These are phyloP conservation scores for Hippocampus zosterae DNA, from an alignment of 2,113 vertebrate species.

Conservation along the genomic window DNA sequence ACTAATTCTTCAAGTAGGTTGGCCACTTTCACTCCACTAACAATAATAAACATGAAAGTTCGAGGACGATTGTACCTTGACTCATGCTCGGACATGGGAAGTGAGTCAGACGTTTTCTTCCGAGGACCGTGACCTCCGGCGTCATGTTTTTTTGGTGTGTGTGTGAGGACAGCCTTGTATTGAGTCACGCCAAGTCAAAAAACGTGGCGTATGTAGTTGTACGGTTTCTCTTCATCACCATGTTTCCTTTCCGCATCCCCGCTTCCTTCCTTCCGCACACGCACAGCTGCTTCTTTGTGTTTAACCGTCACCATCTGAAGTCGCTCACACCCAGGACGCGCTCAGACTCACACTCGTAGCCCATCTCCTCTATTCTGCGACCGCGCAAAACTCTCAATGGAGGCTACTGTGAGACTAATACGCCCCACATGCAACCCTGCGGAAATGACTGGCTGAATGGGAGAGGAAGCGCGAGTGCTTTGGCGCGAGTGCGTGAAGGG, in stretches of 20 bases:
- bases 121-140: neutral
- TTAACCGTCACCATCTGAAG: constrained; percentile 17
- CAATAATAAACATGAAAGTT: neutral
- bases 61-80: neutral
- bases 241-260: constrained; percentile 11
- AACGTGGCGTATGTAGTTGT: neutral
- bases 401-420: constrained; percentile 26
- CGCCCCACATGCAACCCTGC: constrained; percentile 23
- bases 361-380: constrained; percentile 29
- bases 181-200: constrained; percentile 1
- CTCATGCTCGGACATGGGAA: neutral
- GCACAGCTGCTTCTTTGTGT: constrained; percentile 36
- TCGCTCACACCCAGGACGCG: constrained; percentile 22
- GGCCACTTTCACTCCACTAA: neutral
- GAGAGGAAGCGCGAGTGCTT: constrained; percentile 17
- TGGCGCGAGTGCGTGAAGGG: constrained; percentile 16
- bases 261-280: constrained; percentile 5
- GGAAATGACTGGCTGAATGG: constrained; percentile 50
- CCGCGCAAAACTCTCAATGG: constrained; percentile 16
- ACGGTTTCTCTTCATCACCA: neutral
- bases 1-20: neutral
- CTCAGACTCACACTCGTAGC: constrained; percentile 8
- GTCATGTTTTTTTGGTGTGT: neutral
- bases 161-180: neutral
- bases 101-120: constrained; percentile 6